phyloP scores from a whole-genome alignment of 2,797 vertebrate species.

The Clamator glandarius region DNA sequence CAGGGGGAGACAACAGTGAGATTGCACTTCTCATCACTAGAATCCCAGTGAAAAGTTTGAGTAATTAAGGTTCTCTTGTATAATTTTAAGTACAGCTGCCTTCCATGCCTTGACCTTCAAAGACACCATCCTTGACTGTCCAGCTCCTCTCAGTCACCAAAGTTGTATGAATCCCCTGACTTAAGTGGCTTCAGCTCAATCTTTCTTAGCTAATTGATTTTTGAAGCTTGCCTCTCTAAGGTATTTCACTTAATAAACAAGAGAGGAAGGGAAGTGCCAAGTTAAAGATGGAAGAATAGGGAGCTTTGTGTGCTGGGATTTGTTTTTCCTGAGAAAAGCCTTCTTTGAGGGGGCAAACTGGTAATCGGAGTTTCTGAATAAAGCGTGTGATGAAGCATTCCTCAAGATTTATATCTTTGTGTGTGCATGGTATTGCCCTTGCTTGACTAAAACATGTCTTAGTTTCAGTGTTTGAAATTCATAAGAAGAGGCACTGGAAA shows the following conservation, averaged over 20 bases:
- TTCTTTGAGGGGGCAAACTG: not conserved
- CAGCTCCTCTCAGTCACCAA: not conserved
- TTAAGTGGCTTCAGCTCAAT: not conserved
- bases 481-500: not conserved
- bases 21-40: not conserved
- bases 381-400: not conserved
- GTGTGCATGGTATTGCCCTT: fast-evolving
- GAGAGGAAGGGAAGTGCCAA: not conserved
- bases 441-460: not conserved
- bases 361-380: not conserved
- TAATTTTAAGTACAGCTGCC: not conserved
- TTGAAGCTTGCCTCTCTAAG: not conserved
- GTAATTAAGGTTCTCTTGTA: not conserved
- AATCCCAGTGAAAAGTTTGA: not conserved
- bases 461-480: not conserved
- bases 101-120: not conserved
- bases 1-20: not conserved
- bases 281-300: not conserved
- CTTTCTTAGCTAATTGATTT: not conserved
- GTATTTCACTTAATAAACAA: not conserved
- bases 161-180: not conserved
- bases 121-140: not conserved
- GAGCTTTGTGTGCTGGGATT: not conserved
- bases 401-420: not conserved
- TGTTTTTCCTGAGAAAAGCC: not conserved